Conservation (phyloP, 2,113 vertebrate species). For the Tragelaphus scriptus region DNA sequence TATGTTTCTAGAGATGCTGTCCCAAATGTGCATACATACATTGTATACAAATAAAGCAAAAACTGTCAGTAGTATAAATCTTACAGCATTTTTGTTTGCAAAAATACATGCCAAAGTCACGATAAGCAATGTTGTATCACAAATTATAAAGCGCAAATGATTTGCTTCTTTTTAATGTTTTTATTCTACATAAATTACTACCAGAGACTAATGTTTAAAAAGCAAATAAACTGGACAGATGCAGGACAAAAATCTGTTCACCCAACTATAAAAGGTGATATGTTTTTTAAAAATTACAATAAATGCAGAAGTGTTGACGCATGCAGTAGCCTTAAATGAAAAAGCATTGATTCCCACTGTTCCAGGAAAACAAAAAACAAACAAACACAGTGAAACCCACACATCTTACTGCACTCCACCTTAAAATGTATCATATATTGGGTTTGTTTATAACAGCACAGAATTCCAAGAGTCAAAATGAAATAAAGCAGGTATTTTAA, state of each 20-base stretch:
- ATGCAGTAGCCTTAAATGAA: slow-evolving; percentile 82
- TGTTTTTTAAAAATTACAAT: slow-evolving; percentile 79
- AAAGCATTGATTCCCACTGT: slow-evolving; percentile 79
- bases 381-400: slow-evolving; percentile 47
- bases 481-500: slow-evolving; percentile 86
- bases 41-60: slow-evolving; percentile 78
- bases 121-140: slow-evolving; percentile 81
- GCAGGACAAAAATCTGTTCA: slow-evolving; percentile 78
- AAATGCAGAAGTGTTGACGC: slow-evolving; percentile 81
- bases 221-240: slow-evolving; percentile 80
- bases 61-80: slow-evolving; percentile 79
- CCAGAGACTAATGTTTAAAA: slow-evolving; percentile 80
- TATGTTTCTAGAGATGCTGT: slow-evolving; percentile 71
- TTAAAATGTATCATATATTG: slow-evolving; percentile 78
- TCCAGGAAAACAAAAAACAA: slow-evolving; percentile 53
- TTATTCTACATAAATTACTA: slow-evolving; percentile 87
- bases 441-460: slow-evolving; percentile 80
- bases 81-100: slow-evolving; percentile 83
- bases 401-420: slow-evolving; percentile 75
- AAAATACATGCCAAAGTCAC: slow-evolving; percentile 84
- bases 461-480: slow-evolving; percentile 81
- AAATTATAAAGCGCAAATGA: slow-evolving; percentile 78
- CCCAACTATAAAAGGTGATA: slow-evolving; percentile 79
- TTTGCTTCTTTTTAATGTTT: slow-evolving; percentile 78
- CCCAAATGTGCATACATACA: slow-evolving; percentile 61